These are phyloP conservation scores for Drosophila mercatorum DNA, from an alignment of 2,888 invertebrate species.

Conservation along the genomic window DNA sequence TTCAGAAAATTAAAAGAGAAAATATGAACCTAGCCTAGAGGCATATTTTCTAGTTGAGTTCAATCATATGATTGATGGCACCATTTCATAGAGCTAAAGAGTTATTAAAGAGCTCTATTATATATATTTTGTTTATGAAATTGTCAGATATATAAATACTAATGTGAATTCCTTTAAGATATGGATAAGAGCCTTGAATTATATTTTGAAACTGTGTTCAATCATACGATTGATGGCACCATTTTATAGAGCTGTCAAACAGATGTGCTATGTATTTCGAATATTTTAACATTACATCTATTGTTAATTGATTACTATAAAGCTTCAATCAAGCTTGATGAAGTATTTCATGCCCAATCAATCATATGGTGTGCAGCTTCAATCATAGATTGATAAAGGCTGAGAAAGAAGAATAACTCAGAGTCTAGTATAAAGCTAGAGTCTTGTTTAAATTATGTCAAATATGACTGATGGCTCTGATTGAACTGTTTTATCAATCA, in stretches of 20 bases:
- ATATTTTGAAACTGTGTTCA: neutral
- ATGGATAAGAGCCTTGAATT: neutral
- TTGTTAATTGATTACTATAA: neutral
- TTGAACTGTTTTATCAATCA: neutral
- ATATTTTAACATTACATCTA: neutral
- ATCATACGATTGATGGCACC: constrained; percentile 1
- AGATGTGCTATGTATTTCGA: neutral
- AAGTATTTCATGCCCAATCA: neutral
- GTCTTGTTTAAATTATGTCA: too few relatives aligned
- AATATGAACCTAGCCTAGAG: neutral
- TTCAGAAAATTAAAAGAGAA: neutral
- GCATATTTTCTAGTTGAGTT: neutral
- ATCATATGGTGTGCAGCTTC: neutral
- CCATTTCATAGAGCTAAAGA: neutral
- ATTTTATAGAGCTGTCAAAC: neutral
- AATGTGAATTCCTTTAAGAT: too few relatives aligned
- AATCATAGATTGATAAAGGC: too few relatives aligned
- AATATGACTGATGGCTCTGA: too few relatives aligned
- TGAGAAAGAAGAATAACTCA: neutral
- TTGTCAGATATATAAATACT: neutral
- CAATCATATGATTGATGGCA: neutral
- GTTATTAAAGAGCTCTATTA: neutral
- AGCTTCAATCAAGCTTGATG: neutral
- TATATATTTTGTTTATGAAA: neutral
- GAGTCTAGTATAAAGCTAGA: too few relatives aligned